phyloP scores from a whole-genome alignment of 2,888 invertebrate genomes.

The Caenorhabditis becei region DNA sequence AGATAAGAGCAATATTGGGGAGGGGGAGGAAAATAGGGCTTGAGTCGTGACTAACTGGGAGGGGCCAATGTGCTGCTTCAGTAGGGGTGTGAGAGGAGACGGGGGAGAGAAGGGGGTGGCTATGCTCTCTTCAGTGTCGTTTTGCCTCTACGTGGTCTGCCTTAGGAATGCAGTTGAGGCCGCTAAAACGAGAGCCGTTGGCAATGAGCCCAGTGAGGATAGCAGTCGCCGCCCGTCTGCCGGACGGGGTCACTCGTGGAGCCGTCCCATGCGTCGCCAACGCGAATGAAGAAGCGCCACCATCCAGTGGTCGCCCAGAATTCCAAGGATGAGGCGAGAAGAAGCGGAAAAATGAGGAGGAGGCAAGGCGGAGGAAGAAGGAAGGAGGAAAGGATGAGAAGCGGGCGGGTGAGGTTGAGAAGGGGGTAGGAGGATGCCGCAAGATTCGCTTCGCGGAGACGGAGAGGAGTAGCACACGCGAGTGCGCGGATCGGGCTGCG shows the following conservation, averaged over 20 bases:
- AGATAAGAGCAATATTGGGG: slow-evolving; percentile 53
- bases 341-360: slow-evolving; percentile 27
- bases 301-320: slow-evolving; percentile 22
- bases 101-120: slow-evolving; percentile 39
- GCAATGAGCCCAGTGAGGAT: slow-evolving; percentile 44
- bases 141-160: slow-evolving; percentile 62
- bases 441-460: slow-evolving; percentile 22
- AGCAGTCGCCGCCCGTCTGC: slow-evolving; percentile 28
- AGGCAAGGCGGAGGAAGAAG: slow-evolving; percentile 14
- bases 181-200: slow-evolving; percentile 60
- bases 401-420: slow-evolving; percentile 20
- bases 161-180: slow-evolving; percentile 58
- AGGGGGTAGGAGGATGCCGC: slow-evolving; percentile 45
- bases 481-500: slow-evolving; percentile 50
- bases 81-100: slow-evolving; percentile 61
- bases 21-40: slow-evolving; percentile 51
- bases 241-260: slow-evolving; percentile 43
- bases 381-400: slow-evolving; percentile 23
- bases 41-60: slow-evolving; percentile 65
- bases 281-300: slow-evolving; percentile 27
- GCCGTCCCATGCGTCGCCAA: slow-evolving; percentile 37
- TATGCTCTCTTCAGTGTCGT: slow-evolving; percentile 59
- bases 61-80: slow-evolving; percentile 65
- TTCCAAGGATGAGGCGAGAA: too few relatives aligned
- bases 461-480: slow-evolving; percentile 51